Evolutionary conservation across 2,797 vertebrate species (phyloP).

Genomic region (Euthynnus affinis): DNA sequence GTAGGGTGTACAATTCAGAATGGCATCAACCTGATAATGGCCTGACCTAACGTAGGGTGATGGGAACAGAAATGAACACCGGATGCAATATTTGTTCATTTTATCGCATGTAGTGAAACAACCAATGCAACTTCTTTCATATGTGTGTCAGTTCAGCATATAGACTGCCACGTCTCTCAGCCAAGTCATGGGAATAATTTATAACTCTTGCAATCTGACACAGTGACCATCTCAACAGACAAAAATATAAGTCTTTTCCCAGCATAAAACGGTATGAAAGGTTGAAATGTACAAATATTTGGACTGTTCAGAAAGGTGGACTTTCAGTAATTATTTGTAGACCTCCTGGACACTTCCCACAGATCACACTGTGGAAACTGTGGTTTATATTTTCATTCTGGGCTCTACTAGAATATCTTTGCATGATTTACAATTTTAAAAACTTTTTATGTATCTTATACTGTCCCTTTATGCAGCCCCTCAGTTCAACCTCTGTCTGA

Average conservation of each 20-base stretch:
- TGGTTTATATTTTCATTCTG: too few relatives aligned
- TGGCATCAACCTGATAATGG: neutral
- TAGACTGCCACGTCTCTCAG: neutral
- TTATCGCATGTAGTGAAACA: too few relatives aligned
- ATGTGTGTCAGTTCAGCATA: neutral
- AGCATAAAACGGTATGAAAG: neutral
- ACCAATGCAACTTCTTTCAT: too few relatives aligned
- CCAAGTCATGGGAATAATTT: neutral
- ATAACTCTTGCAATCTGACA: neutral
- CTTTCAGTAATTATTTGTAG: neutral
- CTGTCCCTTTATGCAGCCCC: too few relatives aligned
- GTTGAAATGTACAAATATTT: neutral
- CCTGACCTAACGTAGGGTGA: too few relatives aligned
- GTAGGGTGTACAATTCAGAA: neutral
- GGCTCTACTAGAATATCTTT: too few relatives aligned
- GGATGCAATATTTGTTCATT: too few relatives aligned
- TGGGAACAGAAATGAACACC: too few relatives aligned
- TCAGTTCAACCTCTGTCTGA: too few relatives aligned
- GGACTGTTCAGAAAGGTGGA: neutral
- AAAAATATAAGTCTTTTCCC: neutral
- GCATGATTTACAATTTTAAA: too few relatives aligned
- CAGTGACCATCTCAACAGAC: conserved; percentile 2
- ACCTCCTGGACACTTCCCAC: neutral
- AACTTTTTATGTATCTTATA: too few relatives aligned
- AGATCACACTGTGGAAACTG: too few relatives aligned